Percentiles rank a stretch among this genome's conserved stretches.
Conservation (phyloP, 2,797 vertebrate genomes). For the Tapirus indicus region DNA sequence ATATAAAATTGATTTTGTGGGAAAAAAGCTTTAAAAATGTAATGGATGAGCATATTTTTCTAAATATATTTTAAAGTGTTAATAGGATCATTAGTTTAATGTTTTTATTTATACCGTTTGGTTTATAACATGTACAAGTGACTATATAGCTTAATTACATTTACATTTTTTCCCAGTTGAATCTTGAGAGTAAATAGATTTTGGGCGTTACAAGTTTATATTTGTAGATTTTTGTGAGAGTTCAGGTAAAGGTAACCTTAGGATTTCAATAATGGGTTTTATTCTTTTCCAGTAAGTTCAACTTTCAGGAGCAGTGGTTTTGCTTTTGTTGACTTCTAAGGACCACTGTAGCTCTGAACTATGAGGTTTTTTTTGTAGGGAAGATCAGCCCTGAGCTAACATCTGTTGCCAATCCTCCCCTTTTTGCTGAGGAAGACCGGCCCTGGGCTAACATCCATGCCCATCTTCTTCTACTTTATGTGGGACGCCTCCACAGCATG, state of each 20-base stretch:
- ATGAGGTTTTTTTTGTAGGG: background rate
- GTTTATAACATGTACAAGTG: background rate
- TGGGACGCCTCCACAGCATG: too few relatives aligned
- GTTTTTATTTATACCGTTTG: background rate
- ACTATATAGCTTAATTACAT: background rate
- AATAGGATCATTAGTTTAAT: background rate
- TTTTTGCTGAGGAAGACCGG: too few relatives aligned
- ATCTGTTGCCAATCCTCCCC: too few relatives aligned
- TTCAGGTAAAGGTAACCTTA: background rate
- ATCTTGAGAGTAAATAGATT: slow-evolving; percentile 38
- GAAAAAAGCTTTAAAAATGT: slow-evolving; percentile 2
- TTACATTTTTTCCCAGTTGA: background rate
- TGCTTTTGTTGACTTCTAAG: slow-evolving; percentile 15
- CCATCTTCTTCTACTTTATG: too few relatives aligned
- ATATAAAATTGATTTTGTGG: background rate
- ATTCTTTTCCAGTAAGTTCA: background rate
- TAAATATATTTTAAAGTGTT: background rate
- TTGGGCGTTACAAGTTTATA: background rate
- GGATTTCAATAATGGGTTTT: background rate
- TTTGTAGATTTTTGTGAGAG: background rate
- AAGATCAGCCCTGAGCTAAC: too few relatives aligned
- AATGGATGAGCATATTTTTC: background rate
- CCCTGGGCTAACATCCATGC: too few relatives aligned
- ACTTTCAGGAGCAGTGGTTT: background rate
- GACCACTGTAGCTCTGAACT: background rate